phyloP scores from a whole-genome alignment of 2,797 vertebrate species.

The Chelonia mydas region DNA sequence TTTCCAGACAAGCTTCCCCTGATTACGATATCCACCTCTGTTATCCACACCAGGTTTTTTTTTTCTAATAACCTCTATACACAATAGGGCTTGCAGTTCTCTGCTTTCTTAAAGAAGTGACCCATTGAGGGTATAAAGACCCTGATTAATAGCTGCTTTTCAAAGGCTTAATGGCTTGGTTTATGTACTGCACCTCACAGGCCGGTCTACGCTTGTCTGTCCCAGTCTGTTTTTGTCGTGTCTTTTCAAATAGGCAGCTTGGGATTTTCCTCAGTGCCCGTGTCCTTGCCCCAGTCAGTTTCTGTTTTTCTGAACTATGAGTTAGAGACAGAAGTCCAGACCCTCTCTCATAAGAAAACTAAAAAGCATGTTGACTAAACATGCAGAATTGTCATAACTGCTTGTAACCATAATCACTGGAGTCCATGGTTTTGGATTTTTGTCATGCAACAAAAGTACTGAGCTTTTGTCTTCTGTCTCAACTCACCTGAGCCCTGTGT shows the following conservation, averaged over 20 bases:
- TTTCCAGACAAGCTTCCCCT: background rate
- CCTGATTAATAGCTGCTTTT: background rate
- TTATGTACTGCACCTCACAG: background rate
- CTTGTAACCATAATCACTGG: fast-evolving
- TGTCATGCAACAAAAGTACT: background rate
- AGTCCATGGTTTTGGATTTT: background rate
- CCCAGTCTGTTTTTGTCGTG: background rate
- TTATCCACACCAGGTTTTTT: background rate
- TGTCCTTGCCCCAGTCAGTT: background rate
- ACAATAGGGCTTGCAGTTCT: background rate
- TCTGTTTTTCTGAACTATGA: background rate
- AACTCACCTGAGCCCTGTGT: background rate
- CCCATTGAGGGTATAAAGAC: background rate
- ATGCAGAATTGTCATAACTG: background rate
- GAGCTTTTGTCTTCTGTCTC: background rate
- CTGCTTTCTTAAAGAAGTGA: background rate
- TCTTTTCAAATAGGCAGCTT: background rate
- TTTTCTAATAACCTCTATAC: background rate
- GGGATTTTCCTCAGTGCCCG: background rate
- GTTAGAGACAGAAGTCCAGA: background rate
- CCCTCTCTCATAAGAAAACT: background rate
- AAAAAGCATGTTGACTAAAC: background rate
- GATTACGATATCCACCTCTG: background rate
- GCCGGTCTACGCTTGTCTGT: background rate
- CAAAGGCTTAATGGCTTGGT: background rate